phyloP scores from a whole-genome alignment of 2,888 invertebrate species.

The Tryphoninae sp. region DNA sequence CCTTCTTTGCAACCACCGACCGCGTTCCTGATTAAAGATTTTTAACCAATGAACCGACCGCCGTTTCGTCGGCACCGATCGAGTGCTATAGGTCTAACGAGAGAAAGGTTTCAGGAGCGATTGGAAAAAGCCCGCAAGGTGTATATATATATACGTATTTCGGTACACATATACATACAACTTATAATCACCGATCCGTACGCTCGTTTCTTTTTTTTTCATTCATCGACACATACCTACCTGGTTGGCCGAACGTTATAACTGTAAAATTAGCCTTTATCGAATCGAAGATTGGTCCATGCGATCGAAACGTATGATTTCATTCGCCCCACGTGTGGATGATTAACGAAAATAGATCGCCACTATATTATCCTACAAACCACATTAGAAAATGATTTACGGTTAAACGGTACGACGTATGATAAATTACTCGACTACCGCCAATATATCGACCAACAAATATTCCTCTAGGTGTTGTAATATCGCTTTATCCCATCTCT shows the following conservation, averaged over 20 bases:
- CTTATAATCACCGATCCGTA: slow-evolving; percentile 57
- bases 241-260: slow-evolving; percentile 48
- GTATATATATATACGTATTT: slow-evolving; percentile 10
- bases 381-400: not conserved
- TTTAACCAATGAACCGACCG: slow-evolving; percentile 7
- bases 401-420: not conserved
- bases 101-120: slow-evolving; percentile 61
- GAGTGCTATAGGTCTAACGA: slow-evolving; percentile 51
- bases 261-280: slow-evolving; percentile 57
- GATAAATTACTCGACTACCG: not conserved
- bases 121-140: slow-evolving; percentile 56
- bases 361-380: not conserved
- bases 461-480: no score
- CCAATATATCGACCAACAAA: no score
- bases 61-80: slow-evolving; percentile 25
- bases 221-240: slow-evolving; percentile 42
- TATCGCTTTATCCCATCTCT: no score
- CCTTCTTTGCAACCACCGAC: slow-evolving; percentile 12
- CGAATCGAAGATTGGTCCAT: slow-evolving; percentile 52
- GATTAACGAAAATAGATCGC: slow-evolving; percentile 28
- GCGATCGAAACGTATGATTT: slow-evolving; percentile 16
- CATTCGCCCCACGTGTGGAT: slow-evolving; percentile 28
- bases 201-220: slow-evolving; percentile 38
- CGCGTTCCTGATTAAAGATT: slow-evolving; percentile 40
- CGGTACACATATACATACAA: slow-evolving; percentile 8